Evolutionary conservation across 1,140 invertebrate species (phyloP), one percentile per base, ranked within the genome.

Genomic region (Ericerus pela): DNA sequence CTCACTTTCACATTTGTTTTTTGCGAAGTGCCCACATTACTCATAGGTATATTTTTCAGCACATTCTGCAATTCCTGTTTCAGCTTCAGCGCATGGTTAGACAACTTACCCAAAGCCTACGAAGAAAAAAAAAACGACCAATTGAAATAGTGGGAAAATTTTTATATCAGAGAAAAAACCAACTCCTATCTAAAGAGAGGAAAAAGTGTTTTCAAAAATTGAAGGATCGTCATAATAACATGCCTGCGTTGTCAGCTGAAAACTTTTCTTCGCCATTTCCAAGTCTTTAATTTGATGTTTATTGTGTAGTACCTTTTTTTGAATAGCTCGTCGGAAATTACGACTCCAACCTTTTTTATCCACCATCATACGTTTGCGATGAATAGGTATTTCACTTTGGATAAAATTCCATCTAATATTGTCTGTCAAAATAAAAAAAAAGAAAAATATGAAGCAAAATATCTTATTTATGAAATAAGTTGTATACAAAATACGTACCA

Each of bases 371-470:
- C 73, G 75, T 60, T 74, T 77, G 20, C 72, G 69, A 59, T 78
- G 76, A 62, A 78, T 75, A n/a, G 76, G 75, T 12, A 74, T 72
- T 67, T 80, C 81, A 53, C 81, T 82, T 60, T 84, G 82, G 62
- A 88, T 81, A 69, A 86, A 88, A 66, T 87, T 83, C 85, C 85
- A 88, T 52, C 85, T 36, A 41, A 37, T 55, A 37, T 41, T 41
- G 24, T 28, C 8, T 75, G 74, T 4, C 70, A 66, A 12, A 73
- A 65, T 58, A 22, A 10, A 14, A 20, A 24, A 47, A 3, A n/a
- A n/a, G n/a, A n/a, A n/a, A n/a, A n/a, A n/a, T 72, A 72, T 72
- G 31, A n/a, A 36, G 31, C 31, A 36, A 36, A 11, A 36, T 36
- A 36, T 36, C n/a, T 36, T 36, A n/a, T 10, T 36, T 10, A 36